Conservation (phyloP, 23 tunicate species). For the Oikopleura albicans region DNA sequence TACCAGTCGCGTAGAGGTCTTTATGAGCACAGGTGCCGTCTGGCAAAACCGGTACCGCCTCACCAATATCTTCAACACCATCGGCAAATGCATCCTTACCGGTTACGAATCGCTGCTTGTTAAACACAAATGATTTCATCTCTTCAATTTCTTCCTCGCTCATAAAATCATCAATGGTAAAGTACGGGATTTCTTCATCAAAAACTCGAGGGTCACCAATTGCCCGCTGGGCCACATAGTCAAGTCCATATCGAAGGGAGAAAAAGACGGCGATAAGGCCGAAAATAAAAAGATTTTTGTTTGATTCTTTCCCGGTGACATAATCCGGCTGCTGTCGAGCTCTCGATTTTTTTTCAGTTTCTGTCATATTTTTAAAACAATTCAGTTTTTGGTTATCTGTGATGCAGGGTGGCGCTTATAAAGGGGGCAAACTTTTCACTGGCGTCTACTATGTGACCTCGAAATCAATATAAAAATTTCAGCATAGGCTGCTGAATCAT, state of each 20-base stretch:
- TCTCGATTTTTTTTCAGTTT: too few relatives aligned
- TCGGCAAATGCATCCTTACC: background rate
- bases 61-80: slow-evolving; percentile 1
- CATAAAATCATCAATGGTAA: background rate
- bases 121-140: background rate
- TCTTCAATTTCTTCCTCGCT: background rate
- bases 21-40: background rate
- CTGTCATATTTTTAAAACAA: too few relatives aligned
- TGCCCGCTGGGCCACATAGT: background rate
- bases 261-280: background rate
- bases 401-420: too few relatives aligned
- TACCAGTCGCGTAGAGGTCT: background rate
- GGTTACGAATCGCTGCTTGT: slow-evolving; percentile 7
- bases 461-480: too few relatives aligned
- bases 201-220: background rate
- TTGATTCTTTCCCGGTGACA: too few relatives aligned
- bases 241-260: background rate
- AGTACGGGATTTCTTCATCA: background rate
- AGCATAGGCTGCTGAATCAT: too few relatives aligned
- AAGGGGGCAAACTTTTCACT: too few relatives aligned
- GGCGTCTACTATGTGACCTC: too few relatives aligned
- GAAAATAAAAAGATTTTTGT: background rate
- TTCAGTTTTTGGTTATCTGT: too few relatives aligned
- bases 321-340: too few relatives aligned
- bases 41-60: background rate